Base-by-base conservation (phyloP, 2,888 invertebrate species). In the Xestia rhomboidea region DNA sequence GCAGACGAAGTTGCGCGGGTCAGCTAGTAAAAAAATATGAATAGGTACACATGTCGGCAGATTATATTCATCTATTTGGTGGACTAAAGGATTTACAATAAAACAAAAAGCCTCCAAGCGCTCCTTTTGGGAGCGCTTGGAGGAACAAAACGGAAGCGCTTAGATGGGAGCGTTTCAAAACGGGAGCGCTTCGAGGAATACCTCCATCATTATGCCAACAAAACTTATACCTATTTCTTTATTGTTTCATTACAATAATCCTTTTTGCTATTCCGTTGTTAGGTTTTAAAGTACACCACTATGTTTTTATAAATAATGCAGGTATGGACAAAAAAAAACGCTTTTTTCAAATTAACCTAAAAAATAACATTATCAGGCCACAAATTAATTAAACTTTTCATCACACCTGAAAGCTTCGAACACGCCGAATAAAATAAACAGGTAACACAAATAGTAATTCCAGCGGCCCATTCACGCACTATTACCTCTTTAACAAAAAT, bases 401-500 rank as follows among this genome's bases (percentile, higher is more conserved):
- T 67, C 34, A 34, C 41, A 57, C 54, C 27, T 70, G 51, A 81
- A 63, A 62, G 41, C 57, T 60, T 62, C n/a, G 46, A 54, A 77
- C 64, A 67, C 13, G 15, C n/a, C 8, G 15, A 67, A 67, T 73
- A 62, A 74, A 75, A 57, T 66, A 67, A 73, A 49, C 68, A 44
- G 67, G 41, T 62, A 54, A 38, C 41, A 80, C 46, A 72, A 77
- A 77, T 21, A 68, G 34, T 15, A 11, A 77, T 68, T 71, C 24
- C n/a, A 30, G 11, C 10, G 13, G 30, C 34, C 18, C 13, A 70
- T 76, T 69, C 30, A 74, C 66, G 68, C 74, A 64, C 66, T 63
- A 75, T 75, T 77, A 54, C 62, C 69, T 54, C 54, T 38, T 49
- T 62, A 8, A 60, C 57, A 64, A 70, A 84, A 84, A 77, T 73